Percentiles rank a stretch among this genome's conserved stretches.
Conservation (phyloP, 2,113 vertebrate genomes). For the Oplegnathus fasciatus region DNA sequence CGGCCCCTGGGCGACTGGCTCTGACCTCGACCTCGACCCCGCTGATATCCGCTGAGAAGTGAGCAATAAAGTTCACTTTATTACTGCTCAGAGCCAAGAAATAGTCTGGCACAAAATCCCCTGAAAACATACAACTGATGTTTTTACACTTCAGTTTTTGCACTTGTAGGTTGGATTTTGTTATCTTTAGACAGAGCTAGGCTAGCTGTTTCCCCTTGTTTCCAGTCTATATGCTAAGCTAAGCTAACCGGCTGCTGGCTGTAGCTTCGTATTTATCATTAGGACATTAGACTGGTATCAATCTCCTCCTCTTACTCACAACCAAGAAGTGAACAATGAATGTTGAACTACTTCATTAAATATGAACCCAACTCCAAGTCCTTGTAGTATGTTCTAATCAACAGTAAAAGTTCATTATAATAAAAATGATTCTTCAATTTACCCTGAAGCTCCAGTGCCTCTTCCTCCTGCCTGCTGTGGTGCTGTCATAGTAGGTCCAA, state of each 20-base stretch:
- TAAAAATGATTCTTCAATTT: not conserved
- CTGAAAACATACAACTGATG: too few relatives aligned
- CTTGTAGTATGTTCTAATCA: not conserved
- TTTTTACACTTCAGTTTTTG: too few relatives aligned
- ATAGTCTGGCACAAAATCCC: too few relatives aligned
- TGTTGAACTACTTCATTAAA: too few relatives aligned
- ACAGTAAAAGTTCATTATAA: not conserved
- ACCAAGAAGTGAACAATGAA: too few relatives aligned
- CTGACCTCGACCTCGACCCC: not conserved
- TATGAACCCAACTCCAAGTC: too few relatives aligned
- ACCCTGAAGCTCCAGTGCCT: not conserved
- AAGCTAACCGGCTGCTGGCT: not conserved
- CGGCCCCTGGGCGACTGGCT: not conserved
- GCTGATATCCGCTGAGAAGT: not conserved
- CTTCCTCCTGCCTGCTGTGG: not conserved
- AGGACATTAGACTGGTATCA: not conserved
- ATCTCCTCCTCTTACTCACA: not conserved
- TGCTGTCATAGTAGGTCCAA: conserved; percentile 51
- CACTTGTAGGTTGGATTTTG: too few relatives aligned
- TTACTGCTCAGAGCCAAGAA: too few relatives aligned
- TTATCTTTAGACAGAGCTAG: too few relatives aligned
- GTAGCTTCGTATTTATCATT: not conserved
- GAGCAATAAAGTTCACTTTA: not conserved
- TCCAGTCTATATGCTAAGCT: not conserved
- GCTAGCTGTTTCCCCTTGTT: not conserved